Base-by-base conservation (phyloP, 2,888 invertebrate species). In the Eilema caniola region DNA sequence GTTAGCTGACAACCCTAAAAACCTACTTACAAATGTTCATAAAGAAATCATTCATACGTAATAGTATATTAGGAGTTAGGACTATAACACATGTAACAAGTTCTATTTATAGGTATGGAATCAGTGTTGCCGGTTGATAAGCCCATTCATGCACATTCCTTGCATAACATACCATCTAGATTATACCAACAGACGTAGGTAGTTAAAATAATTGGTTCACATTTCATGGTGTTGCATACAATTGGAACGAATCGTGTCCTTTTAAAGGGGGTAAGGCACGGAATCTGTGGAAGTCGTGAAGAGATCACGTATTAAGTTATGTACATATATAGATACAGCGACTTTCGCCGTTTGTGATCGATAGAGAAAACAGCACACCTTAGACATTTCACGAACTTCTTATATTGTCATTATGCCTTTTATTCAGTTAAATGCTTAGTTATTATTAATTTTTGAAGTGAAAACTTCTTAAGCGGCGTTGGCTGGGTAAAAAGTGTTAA, bases 71-170 rank as follows among this genome's bases (percentile, higher is more conserved):
- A 59, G 25, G 33, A 33, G 16, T 25, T 59, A 59, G 25, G 33
- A 33, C 23, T 41, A 66, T 60, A 33, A 41, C 37, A 66, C 47
- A 33, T 47, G 28, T 64, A 28, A 24, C 41, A 63, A 5, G 28
- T 53, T 25, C 62, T 70, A 70, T 66, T 41, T 66, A 56, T 66
- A 70, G 62, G 10, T 28, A 65, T 62, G 61, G 70, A 66, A 70
- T 70, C 65, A 70, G n/a, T 61, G 66, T 28, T 41, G 16, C 24
- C 16, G 14, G 20, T 59, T 59, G 61, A 68, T 68, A 67, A 68
- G 68, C 56, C 61, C 61, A 67, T 63, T 61, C 67, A 61, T 56
- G 31, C 60, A 53, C 71, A 71, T 68, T 68, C 71, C 60, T 56
- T n/a, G 31, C 65, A 71, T 68, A 68, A 24, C 62, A 56, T 64